phyloP scores from a whole-genome alignment of 2,797 vertebrate genomes.

The Choloepus didactylus region DNA sequence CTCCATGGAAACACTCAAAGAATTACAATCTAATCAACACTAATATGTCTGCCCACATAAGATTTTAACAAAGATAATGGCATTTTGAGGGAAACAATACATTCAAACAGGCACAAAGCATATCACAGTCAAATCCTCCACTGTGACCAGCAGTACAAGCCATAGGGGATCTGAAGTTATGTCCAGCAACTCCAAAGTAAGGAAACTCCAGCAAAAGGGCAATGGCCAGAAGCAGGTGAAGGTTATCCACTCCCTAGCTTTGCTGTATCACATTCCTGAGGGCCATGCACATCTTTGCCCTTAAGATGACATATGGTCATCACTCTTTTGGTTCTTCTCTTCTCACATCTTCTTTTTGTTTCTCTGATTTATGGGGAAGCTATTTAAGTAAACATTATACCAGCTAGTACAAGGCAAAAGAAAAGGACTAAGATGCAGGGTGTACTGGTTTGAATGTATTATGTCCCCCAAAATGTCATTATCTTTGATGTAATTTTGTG shows the following conservation, averaged over 20 bases:
- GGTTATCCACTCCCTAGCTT: background rate
- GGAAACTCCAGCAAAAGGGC: background rate
- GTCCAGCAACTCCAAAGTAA: conserved; percentile 50
- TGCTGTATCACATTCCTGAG: background rate
- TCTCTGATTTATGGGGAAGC: conserved; percentile 39
- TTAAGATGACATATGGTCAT: background rate
- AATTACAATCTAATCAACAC: too few species aligned
- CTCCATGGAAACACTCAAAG: too few species aligned
- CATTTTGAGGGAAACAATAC: too few species aligned
- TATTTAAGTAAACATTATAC: conserved; percentile 48
- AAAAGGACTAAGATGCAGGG: conserved; percentile 31
- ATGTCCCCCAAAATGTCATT: too few species aligned
- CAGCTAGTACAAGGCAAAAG: conserved; percentile 6
- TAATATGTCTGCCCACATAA: too few species aligned
- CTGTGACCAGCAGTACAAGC: conserved; percentile 65
- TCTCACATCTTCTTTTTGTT: conserved; percentile 14
- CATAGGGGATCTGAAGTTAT: background rate
- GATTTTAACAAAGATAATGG: too few species aligned
- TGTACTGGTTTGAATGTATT: too few species aligned
- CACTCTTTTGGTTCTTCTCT: conserved; percentile 41
- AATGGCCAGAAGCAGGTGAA: background rate
- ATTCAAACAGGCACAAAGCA: too few species aligned
- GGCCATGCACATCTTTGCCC: background rate
- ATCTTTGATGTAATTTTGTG: too few species aligned
- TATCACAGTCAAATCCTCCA: conserved; percentile 72